phyloP scores from a whole-genome alignment of 2,888 invertebrate genomes.

The Eupsilia transversa region DNA sequence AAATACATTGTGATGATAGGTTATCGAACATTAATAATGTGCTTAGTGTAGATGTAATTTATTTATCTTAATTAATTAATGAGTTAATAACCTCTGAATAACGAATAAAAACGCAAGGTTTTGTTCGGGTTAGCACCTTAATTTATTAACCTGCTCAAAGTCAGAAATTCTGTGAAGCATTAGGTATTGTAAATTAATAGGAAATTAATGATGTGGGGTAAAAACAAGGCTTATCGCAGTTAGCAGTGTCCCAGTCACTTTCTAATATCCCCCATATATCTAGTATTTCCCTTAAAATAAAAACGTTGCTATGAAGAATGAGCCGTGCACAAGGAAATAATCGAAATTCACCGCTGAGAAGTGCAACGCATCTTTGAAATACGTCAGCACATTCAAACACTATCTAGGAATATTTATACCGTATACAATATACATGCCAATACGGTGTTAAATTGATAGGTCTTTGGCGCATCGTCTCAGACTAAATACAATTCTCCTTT shows the following conservation, averaged over 20 bases:
- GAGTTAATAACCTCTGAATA: too few species aligned
- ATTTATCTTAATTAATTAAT: too few species aligned
- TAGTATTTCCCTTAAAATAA: background rate
- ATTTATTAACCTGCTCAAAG: too few species aligned
- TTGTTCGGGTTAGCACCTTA: too few species aligned
- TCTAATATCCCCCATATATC: background rate
- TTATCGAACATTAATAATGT: too few species aligned
- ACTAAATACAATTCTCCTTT: conserved; percentile 43
- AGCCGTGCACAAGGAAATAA: background rate
- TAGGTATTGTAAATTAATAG: too few species aligned
- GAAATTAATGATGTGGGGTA: too few species aligned
- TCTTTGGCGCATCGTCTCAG: conserved; percentile 20
- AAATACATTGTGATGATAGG: too few species aligned
- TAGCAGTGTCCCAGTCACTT: background rate
- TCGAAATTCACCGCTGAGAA: background rate
- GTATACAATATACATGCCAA: conserved; percentile 6
- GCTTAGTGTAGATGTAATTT: too few species aligned
- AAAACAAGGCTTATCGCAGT: too few species aligned
- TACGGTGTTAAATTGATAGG: conserved; percentile 46
- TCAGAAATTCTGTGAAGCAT: background rate
- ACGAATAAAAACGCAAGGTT: too few species aligned
- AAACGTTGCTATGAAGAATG: background rate
- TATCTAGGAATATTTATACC: conserved; percentile 2
- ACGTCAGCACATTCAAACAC: background rate
- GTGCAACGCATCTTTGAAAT: background rate